Evolutionary conservation across 2,888 invertebrate genomes (phyloP).

Genomic region (Tortrix viridana): DNA sequence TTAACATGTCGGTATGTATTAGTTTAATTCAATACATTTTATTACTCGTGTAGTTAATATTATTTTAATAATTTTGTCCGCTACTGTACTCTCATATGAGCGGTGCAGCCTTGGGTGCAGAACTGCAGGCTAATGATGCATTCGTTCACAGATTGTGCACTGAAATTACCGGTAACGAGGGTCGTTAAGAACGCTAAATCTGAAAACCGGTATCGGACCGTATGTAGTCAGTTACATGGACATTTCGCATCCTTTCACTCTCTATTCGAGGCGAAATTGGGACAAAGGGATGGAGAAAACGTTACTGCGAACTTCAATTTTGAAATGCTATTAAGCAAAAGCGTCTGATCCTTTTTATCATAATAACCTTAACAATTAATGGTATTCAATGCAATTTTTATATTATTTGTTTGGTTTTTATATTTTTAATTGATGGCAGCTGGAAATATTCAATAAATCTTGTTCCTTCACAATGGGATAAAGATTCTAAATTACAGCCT

Average conservation of each 20-base stretch:
- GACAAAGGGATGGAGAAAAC: too few relatives aligned
- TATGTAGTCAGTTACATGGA: neutral
- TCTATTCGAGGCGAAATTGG: too few relatives aligned
- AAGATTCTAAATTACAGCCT: constrained; percentile 28
- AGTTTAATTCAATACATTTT: too few relatives aligned
- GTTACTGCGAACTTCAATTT: too few relatives aligned
- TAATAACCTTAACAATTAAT: too few relatives aligned
- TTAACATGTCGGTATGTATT: too few relatives aligned
- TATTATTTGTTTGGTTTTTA: neutral
- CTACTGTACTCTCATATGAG: constrained; percentile 5
- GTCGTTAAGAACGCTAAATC: constrained; percentile 48
- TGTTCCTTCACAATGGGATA: constrained; percentile 29
- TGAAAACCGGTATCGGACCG: constrained; percentile 41
- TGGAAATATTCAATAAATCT: constrained; percentile 25
- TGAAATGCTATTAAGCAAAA: too few relatives aligned
- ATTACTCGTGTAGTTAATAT: neutral
- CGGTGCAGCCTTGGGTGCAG: constrained; percentile 39
- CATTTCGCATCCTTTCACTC: too few relatives aligned
- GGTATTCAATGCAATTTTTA: neutral
- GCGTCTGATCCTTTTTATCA: too few relatives aligned
- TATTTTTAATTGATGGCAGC: constrained; percentile 21
- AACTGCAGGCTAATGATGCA: constrained; percentile 50
- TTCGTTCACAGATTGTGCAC: constrained; percentile 49
- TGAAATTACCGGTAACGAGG: constrained; percentile 53
- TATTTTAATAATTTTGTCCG: neutral